Evolutionary conservation across 2,888 invertebrate genomes (phyloP).

Genomic region (Meghimatium bilineatum): DNA sequence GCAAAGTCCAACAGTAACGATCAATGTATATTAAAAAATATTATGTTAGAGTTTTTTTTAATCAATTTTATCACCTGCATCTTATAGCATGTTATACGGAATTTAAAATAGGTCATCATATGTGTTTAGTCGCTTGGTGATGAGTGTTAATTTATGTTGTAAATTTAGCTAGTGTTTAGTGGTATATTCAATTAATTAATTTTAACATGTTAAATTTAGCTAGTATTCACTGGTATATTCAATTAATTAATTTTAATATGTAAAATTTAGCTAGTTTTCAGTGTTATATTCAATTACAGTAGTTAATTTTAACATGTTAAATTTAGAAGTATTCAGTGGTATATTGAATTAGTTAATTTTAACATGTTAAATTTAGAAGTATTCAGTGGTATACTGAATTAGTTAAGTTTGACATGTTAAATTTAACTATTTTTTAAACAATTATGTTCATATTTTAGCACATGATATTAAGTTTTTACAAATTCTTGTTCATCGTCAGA

Average conservation of each 20-base stretch:
- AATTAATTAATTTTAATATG: no score
- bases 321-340: background rate
- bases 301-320: no score
- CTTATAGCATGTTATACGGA: background rate
- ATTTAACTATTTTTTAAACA: background rate
- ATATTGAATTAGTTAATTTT: no score
- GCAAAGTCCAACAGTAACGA: background rate
- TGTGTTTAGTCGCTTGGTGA: background rate
- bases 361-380: no score
- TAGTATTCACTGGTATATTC: background rate
- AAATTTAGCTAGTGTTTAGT: background rate
- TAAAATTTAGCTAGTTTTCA: background rate
- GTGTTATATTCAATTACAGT: no score
- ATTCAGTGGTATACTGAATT: no score
- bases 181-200: no score
- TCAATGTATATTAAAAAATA: background rate
- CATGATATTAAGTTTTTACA: background rate
- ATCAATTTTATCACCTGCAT: background rate
- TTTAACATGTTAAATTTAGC: background rate
- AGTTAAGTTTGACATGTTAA: no score
- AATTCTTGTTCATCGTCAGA: background rate
- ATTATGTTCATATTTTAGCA: background rate
- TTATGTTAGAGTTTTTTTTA: background rate
- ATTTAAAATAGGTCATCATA: background rate
- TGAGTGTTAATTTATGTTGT: background rate